phyloP scores from a whole-genome alignment of 2,888 invertebrate species.

The Autographa gamma region DNA sequence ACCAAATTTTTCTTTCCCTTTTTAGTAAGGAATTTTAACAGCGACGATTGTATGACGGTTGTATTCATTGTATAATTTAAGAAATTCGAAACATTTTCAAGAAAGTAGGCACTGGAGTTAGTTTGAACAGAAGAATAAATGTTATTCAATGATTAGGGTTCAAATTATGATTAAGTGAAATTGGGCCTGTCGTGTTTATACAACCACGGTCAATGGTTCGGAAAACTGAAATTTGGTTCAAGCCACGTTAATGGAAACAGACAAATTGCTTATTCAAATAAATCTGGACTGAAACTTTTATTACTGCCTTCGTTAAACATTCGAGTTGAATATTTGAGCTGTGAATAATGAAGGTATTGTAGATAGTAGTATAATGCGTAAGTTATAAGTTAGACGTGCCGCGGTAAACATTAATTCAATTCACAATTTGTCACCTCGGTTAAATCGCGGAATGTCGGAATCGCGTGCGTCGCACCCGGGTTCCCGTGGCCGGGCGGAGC shows the following conservation, averaged over 20 bases:
- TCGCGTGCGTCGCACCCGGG: slow-evolving; percentile 76
- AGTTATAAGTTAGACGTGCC: slow-evolving; percentile 75
- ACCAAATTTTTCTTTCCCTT: background rate
- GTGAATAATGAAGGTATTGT: slow-evolving; percentile 49
- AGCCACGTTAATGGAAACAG: slow-evolving; percentile 47
- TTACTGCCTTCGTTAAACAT: slow-evolving; percentile 31
- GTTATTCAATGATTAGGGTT: slow-evolving; percentile 40
- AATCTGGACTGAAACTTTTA: slow-evolving; percentile 39
- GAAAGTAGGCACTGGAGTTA: background rate
- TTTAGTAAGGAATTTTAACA: background rate
- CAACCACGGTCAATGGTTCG: slow-evolving; percentile 41
- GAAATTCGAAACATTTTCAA: background rate
- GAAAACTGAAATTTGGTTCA: slow-evolving; percentile 43
- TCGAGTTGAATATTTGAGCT: slow-evolving; percentile 27
- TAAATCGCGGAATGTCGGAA: slow-evolving; percentile 81
- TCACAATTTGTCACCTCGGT: slow-evolving; percentile 84
- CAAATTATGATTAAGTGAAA: slow-evolving; percentile 45
- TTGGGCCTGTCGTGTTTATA: slow-evolving; percentile 46
- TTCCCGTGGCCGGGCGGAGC: slow-evolving; percentile 62
- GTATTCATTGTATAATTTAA: background rate
- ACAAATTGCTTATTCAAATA: slow-evolving; percentile 52
- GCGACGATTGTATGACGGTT: background rate
- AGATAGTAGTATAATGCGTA: slow-evolving; percentile 66
- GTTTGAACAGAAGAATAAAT: slow-evolving; percentile 24
- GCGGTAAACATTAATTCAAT: slow-evolving; percentile 83